Base-by-base conservation (phyloP, 2,113 vertebrate species). In the Seriola aureovittata region DNA sequence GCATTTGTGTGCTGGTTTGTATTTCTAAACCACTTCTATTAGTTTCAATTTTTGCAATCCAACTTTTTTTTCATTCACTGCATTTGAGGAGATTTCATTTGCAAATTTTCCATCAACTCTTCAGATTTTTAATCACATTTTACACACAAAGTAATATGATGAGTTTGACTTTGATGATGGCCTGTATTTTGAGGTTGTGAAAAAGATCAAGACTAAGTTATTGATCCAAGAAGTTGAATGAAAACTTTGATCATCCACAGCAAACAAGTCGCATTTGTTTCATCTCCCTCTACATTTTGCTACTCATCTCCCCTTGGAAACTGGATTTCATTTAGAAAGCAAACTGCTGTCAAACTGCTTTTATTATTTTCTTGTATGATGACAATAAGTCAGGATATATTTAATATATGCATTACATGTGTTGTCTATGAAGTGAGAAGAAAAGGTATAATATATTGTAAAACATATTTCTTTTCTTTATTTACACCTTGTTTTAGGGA, bases 391-490 rank as follows among this genome's bases (percentile, higher is more conserved):
- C 87, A 89, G 93, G 93, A 94, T 95, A 94, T 95, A 95, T 95
- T 95, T 95, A 96, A 96, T 96, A 96, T 95, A 95, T 96, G 90
- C 93, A 91, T 92, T 91, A 86, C 68, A 67, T 92, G 85, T 92
- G 75, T 91, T 95, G 91, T 94, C 83, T 94, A 93, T 95, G 94
- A 95, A 95, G 94, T 94, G 80, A 94, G 88, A 95, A 94, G 88
- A 95, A 94, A 93, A 94, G 86, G 87, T 93, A 94, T 96, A 96
- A 96, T 96, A 96, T 96, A 96, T 96, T 96, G 83, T 85, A 89
- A 88, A 91, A 79, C 81, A 77, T 91, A 88, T 93, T 91, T 89
- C 83, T 91, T 93, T 90, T 89, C 93, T 86, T 93, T 93, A 92
- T 91, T 79, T 93, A 90, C 88, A 81, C 59, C 62, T 88, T 93